Evolutionary conservation across 1,140 invertebrate genomes (phyloP).

Genomic region (Leptinotarsa defecta): DNA sequence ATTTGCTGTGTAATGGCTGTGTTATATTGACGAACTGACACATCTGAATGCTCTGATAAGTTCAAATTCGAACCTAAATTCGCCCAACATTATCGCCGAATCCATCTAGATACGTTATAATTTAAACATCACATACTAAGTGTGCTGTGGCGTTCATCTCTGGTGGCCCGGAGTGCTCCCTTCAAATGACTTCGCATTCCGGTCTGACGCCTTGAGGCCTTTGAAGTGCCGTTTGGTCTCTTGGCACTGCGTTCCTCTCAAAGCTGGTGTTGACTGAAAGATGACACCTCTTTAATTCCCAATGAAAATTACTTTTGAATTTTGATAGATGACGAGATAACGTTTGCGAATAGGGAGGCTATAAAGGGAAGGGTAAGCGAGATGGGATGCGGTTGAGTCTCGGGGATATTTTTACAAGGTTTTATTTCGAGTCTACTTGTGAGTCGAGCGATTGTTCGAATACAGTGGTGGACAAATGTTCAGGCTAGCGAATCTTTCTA

Average conservation of each 20-base stretch:
- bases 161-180: slow-evolving; percentile 23
- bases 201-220: slow-evolving; percentile 38
- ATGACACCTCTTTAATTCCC: slow-evolving; percentile 53
- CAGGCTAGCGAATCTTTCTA: too few relatives aligned
- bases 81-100: neutral
- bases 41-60: neutral
- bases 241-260: slow-evolving; percentile 29
- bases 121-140: slow-evolving; percentile 42
- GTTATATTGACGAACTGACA: too few relatives aligned
- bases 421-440: too few relatives aligned
- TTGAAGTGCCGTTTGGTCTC: slow-evolving; percentile 42
- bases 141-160: slow-evolving; percentile 31
- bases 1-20: too few relatives aligned
- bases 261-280: slow-evolving; percentile 45
- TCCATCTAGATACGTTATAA: slow-evolving; percentile 40
- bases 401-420: too few relatives aligned
- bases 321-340: slow-evolving; percentile 48
- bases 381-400: slow-evolving; percentile 1
- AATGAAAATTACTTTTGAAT: slow-evolving; percentile 51
- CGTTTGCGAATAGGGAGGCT: slow-evolving; percentile 20
- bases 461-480: too few relatives aligned
- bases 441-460: too few relatives aligned
- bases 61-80: neutral
- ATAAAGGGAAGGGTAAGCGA: slow-evolving; percentile 10
- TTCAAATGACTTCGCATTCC: slow-evolving; percentile 38